Evolutionary conservation across 2,113 vertebrate species (phyloP), one percentile per base, ranked within the genome.

Genomic region (Pontoporia blainvillei): DNA sequence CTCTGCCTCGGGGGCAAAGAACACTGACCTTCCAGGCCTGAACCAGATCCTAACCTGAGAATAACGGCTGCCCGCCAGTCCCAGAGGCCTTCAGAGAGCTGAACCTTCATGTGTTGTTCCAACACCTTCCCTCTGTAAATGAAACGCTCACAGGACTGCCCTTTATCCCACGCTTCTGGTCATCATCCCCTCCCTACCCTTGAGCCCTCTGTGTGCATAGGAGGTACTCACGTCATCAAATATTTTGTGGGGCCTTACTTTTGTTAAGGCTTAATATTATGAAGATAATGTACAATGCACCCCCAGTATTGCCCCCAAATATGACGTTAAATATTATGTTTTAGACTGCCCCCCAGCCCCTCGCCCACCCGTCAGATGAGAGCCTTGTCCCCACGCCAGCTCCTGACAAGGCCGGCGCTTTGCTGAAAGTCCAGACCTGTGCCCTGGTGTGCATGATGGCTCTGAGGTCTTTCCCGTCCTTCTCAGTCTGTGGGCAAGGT

Each of bases 111-210:
- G 5, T 46, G 23, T 57, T 67, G 17, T 41, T 72, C 31, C 2
- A 4, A 34, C 27, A 57, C 66, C 67, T 69, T 25, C 29, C 34
- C 39, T 95, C 61, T 17, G 8, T 23, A 64, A 57, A 18, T 17
- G 52, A 34, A 57, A 14, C 69, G 29, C 31, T 34, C 23, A 25
- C 20, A 57, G 66, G 23, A 72, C 86, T 21, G 12, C 46, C 18
- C 44, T 2, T 52, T 49, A 52, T 3, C 81, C 14, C 36, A 25
- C 0, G 4, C 69, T 44, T 90, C 31, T 79, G 62, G 57, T 67
- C 57, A 79, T 0, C 20, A 15, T 1, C 5, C 31, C 39, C 13
- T 29, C 59, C 73, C 18, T 1, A 0, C 34, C 20, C 52, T 13
- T 18, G 12, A 78, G 62, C 59, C 89, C 29, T 79, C 46, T 72